Percentiles rank a stretch among this genome's conserved stretches.
These are phyloP conservation scores for Batillaria attramentaria DNA, from an alignment of 1,140 invertebrate species.

Conservation along the genomic window DNA sequence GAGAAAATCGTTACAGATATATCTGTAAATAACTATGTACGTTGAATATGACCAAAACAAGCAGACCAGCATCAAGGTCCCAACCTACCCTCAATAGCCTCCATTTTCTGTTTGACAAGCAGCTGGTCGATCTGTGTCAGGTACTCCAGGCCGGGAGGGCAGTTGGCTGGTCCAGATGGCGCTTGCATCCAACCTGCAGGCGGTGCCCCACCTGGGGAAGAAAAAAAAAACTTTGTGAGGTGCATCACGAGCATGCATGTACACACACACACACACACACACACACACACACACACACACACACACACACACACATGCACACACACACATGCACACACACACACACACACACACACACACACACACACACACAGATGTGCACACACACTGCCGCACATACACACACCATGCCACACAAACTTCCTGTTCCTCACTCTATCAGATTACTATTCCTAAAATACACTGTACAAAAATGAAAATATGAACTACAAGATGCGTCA, in stretches of 20 bases:
- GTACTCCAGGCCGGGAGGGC: conserved; percentile 93
- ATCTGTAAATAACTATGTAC: no score
- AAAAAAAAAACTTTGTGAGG: background rate
- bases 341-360: background rate
- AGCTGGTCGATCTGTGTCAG: conserved; percentile 74
- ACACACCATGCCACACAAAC: background rate
- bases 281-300: conserved; percentile 1
- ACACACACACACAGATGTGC: conserved; percentile 5
- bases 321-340: conserved; percentile 14
- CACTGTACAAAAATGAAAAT: no score
- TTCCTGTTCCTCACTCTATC: no score
- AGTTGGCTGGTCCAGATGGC: conserved; percentile 77
- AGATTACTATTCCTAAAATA: no score
- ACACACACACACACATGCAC: conserved; percentile 12
- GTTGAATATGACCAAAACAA: no score
- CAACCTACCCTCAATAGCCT: background rate
- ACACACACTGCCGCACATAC: conserved; percentile 10
- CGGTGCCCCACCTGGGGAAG: conserved; percentile 24
- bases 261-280: background rate
- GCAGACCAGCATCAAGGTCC: no score
- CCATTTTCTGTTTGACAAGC: conserved; percentile 65
- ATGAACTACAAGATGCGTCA: no score
- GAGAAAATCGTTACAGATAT: no score
- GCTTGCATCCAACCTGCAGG: conserved; percentile 42
- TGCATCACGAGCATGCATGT: background rate